phyloP scores from a whole-genome alignment of 2,113 vertebrate genomes.

The Nothocercus julius region DNA sequence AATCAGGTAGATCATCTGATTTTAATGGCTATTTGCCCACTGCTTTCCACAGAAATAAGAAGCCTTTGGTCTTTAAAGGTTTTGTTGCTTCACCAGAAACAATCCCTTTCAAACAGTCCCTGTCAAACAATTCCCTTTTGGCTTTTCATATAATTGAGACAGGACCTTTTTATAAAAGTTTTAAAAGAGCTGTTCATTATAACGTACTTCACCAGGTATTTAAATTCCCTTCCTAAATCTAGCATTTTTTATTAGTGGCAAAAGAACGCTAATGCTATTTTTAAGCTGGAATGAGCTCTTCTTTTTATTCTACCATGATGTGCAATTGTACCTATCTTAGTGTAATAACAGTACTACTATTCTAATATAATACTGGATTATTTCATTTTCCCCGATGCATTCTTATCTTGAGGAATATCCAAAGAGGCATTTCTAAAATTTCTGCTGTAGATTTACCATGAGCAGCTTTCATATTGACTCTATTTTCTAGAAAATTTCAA shows the following conservation, averaged over 20 bases:
- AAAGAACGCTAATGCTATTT: not conserved
- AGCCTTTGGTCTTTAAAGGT: not conserved
- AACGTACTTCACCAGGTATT: constrained; percentile 42
- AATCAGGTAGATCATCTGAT: not conserved
- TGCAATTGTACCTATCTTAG: not conserved
- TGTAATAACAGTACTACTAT: not conserved
- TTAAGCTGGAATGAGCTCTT: not conserved
- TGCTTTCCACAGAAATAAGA: not conserved
- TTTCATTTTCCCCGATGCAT: not conserved
- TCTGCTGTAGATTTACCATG: constrained; percentile 2
- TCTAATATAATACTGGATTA: not conserved
- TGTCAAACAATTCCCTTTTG: constrained; percentile 46
- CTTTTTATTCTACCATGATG: not conserved
- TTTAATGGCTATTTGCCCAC: not conserved
- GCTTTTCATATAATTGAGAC: constrained; percentile 64
- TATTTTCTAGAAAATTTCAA: constrained; percentile 1
- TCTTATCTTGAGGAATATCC: constrained; percentile 2
- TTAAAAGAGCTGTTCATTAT: constrained; percentile 34
- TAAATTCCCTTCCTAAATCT: constrained; percentile 51
- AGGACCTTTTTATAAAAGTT: constrained; percentile 41
- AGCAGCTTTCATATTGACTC: not conserved
- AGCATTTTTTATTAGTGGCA: constrained; percentile 11
- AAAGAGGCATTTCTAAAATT: not conserved
- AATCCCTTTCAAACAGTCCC: not conserved
- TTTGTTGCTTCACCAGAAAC: not conserved